Conservation (phyloP, 2,113 vertebrate species). For the Strix aluco region DNA sequence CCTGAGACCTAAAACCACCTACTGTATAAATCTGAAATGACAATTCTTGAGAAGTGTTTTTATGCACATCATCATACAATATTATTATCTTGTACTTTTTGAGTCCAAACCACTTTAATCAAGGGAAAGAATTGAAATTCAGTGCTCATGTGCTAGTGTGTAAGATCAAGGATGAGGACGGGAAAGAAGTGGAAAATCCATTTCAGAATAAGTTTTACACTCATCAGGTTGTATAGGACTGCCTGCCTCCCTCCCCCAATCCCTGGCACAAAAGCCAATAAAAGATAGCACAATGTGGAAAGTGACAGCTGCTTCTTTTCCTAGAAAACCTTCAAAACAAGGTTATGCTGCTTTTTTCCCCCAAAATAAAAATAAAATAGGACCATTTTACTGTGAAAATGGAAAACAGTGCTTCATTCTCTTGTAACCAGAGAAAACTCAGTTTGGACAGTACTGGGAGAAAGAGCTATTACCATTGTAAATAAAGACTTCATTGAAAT, state of each 20-base stretch:
- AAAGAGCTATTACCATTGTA: neutral
- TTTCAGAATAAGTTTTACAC: neutral
- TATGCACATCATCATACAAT: neutral
- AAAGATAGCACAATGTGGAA: neutral
- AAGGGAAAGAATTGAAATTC: neutral
- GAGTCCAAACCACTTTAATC: neutral
- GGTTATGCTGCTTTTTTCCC: neutral
- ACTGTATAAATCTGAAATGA: neutral
- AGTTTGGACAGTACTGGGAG: neutral
- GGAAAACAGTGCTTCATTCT: neutral
- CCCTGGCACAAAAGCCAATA: neutral
- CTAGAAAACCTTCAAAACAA: neutral
- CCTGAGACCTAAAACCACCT: neutral
- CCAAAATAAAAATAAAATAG: slow-evolving; percentile 8
- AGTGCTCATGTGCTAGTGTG: neutral
- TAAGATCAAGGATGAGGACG: neutral
- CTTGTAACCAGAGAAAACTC: neutral
- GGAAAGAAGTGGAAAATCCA: neutral
- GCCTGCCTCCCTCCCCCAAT: neutral
- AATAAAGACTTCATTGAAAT: slow-evolving; percentile 46
- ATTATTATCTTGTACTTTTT: neutral
- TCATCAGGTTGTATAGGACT: neutral
- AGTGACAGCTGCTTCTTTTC: neutral
- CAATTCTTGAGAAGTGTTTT: neutral
- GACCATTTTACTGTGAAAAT: neutral